Evolutionary conservation across 2,797 vertebrate genomes (phyloP), one percentile per base, ranked within the genome.

Genomic region (Eulemur coronatus): DNA sequence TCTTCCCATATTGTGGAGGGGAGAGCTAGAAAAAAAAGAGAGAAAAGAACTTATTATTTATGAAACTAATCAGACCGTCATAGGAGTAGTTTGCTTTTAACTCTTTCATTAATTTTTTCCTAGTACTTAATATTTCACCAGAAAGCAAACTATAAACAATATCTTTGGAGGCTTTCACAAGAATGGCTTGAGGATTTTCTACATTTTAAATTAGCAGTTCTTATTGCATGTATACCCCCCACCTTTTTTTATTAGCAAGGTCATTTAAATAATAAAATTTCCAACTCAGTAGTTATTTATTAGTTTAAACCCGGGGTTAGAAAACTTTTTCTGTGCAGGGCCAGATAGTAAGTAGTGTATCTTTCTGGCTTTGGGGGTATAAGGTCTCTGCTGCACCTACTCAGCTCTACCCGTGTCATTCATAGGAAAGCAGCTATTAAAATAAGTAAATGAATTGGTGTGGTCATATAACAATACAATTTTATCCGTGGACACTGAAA

Each of bases 101-200:
- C 50, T 43, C 79, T 88, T 93, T 85, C 14, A 75, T 72, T 85
- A 79, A 52, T 93, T 95, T 85, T 65, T 88, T 96, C 41, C 46
- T 48, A 48, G 20, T 10, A 70, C 28, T 61, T 85, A 92, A 52
- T 84, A 76, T 85, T 76, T 95, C 41, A 86, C 0, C 33, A 4
- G 59, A 89, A 26, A 82, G 5, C 22, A 73, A 89, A 41, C 38
- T 52, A 10, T 79, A 38, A 80, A 28, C 7, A 76, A 30, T 43
- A 30, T 85, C 22, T 96, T 86, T 59, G 41, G n/a, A 18, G 33
- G 20, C 15, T 80, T 73, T 30, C 13, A 20, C 57, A 87, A 24
- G 59, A 80, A 72, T 70, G 5, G 2, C 20, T 84, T 88, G 17
- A 57, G 28, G 57, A 10, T 81, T 93, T 94, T 61, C 52, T 78